Evolutionary conservation across 35 echinoderm and acorn worm species (phyloP).

Genomic region (Heliocidaris erythrogramma): DNA sequence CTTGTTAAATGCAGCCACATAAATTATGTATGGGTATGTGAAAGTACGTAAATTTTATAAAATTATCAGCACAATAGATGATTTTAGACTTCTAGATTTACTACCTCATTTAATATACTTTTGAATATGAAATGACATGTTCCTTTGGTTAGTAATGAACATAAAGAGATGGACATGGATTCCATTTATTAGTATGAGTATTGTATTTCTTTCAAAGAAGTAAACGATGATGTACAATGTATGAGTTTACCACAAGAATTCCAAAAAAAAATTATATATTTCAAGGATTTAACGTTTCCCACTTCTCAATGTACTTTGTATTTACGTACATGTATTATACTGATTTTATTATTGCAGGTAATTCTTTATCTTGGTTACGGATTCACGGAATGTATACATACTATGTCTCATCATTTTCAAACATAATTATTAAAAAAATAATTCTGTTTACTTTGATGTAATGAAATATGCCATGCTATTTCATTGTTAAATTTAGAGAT

Average conservation of each 20-base stretch:
- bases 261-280: background rate
- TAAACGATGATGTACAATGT: background rate
- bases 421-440: background rate
- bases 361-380: background rate
- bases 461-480: background rate
- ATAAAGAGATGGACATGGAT: background rate
- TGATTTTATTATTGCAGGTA: background rate
- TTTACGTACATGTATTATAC: background rate
- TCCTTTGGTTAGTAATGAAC: background rate
- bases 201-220: background rate
- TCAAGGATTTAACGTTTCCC: background rate
- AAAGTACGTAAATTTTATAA: conserved; percentile 5
- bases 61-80: conserved; percentile 2
- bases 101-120: conserved; percentile 18
- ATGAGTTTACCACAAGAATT: background rate
- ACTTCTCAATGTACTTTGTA: background rate
- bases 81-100: conserved; percentile 3
- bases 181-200: too few species aligned
- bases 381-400: background rate
- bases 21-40: background rate
- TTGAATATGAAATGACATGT: background rate
- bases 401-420: background rate
- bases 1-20: background rate
- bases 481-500: background rate
- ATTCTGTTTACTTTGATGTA: background rate